Conservation (phyloP, 2,888 invertebrate species). For the Tridacna crocea region DNA sequence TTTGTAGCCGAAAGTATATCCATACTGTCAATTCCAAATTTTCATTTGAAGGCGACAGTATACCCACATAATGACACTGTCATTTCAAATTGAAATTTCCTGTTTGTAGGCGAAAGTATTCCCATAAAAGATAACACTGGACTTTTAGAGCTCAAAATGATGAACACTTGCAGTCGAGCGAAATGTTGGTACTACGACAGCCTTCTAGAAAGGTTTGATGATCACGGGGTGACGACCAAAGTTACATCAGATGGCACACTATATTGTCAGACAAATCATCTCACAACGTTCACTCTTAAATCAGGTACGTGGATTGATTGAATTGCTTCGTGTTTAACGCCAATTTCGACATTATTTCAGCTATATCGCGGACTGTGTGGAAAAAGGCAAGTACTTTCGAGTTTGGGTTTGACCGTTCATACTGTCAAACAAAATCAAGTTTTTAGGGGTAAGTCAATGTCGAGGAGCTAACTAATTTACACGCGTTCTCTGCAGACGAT, state of each 20-base stretch:
- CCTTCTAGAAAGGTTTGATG: conserved; percentile 14
- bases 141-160: conserved; percentile 29
- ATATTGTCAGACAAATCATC: conserved; percentile 25
- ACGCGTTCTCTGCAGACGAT: too few relatives aligned
- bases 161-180: neutral
- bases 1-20: conserved; percentile 21
- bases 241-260: conserved; percentile 18
- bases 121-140: conserved; percentile 17
- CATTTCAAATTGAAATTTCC: too few relatives aligned
- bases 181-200: conserved; percentile 35
- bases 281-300: conserved; percentile 29
- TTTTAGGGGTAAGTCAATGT: too few relatives aligned
- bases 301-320: conserved; percentile 17
- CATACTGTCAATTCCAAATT: too few relatives aligned
- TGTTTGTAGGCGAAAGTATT: conserved; percentile 22
- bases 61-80: conserved; percentile 16
- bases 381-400: too few relatives aligned
- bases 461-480: too few relatives aligned
- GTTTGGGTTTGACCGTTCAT: too few relatives aligned
- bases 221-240: conserved; percentile 5
- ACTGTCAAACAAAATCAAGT: too few relatives aligned
- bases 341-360: neutral
- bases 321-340: neutral
- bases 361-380: neutral
- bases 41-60: conserved; percentile 18